Conservation (phyloP, 2,888 invertebrate genomes). For the Apodemia mormo region DNA sequence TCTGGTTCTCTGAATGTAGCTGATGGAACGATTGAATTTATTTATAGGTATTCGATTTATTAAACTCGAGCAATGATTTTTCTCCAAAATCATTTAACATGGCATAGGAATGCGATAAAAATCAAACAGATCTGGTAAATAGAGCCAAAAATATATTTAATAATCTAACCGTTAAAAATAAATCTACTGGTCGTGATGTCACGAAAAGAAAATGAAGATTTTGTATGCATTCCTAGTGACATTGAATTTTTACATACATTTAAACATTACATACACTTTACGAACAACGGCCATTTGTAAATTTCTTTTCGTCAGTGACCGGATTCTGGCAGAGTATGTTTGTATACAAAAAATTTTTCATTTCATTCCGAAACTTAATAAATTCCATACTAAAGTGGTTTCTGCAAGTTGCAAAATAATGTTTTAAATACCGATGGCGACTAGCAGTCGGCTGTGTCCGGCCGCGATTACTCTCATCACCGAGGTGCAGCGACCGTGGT, state of each 20-base stretch:
- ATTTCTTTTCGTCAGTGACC: too few species aligned
- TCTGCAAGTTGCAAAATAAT: too few species aligned
- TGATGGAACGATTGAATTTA: slow-evolving; percentile 10
- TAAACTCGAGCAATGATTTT: not conserved
- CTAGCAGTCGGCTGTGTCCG: too few species aligned
- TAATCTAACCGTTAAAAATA: slow-evolving; percentile 12
- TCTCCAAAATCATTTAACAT: slow-evolving; percentile 1
- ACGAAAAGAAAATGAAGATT: slow-evolving; percentile 6
- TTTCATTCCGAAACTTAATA: too few species aligned
- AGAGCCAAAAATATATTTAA: not conserved
- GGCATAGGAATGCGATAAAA: not conserved
- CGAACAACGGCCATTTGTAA: too few species aligned
- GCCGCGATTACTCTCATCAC: too few species aligned
- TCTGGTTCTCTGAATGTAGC: slow-evolving; percentile 16
- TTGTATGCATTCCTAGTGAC: not conserved
- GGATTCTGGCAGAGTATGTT: too few species aligned
- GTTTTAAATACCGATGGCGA: too few species aligned
- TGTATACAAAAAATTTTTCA: too few species aligned
- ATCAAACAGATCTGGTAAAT: slow-evolving; percentile 11
- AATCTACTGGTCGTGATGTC: slow-evolving; percentile 13
- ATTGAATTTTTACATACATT: not conserved
- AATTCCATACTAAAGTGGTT: too few species aligned
- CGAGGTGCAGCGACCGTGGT: too few species aligned
- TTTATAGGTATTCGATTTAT: slow-evolving; percentile 5
- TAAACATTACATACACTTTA: too few species aligned